Conservation (phyloP, 2,888 invertebrate species). For the Brachypterus glaber region DNA sequence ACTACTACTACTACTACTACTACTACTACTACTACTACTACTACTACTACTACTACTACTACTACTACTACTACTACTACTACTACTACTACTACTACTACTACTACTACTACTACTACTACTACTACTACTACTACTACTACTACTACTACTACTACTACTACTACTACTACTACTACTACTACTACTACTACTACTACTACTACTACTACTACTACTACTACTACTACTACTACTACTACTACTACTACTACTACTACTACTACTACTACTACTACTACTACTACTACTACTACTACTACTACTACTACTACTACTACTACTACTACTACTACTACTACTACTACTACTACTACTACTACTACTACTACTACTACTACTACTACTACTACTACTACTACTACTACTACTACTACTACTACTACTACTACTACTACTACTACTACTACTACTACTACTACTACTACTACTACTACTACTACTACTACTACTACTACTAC, state of each 20-base stretch:
- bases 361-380: slow-evolving; percentile 9
- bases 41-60: slow-evolving; percentile 9
- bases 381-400: slow-evolving; percentile 9
- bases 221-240: slow-evolving; percentile 9
- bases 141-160: slow-evolving; percentile 9
- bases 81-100: slow-evolving; percentile 9
- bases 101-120: slow-evolving; percentile 9
- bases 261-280: slow-evolving; percentile 9
- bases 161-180: slow-evolving; percentile 9
- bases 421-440: slow-evolving; percentile 9
- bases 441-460: slow-evolving; percentile 9
- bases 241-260: slow-evolving; percentile 9
- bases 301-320: slow-evolving; percentile 9
- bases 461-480: slow-evolving; percentile 9
- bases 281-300: slow-evolving; percentile 9
- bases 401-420: slow-evolving; percentile 9
- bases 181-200: slow-evolving; percentile 9
- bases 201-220: slow-evolving; percentile 9
- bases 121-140: slow-evolving; percentile 9
- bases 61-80: slow-evolving; percentile 9
- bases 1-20: slow-evolving; percentile 9
- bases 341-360: slow-evolving; percentile 9
- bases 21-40: slow-evolving; percentile 9
- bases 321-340: slow-evolving; percentile 9
- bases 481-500: slow-evolving; percentile 9